Conservation (phyloP, 2,113 vertebrate species). For the Brevimyrus niger region DNA sequence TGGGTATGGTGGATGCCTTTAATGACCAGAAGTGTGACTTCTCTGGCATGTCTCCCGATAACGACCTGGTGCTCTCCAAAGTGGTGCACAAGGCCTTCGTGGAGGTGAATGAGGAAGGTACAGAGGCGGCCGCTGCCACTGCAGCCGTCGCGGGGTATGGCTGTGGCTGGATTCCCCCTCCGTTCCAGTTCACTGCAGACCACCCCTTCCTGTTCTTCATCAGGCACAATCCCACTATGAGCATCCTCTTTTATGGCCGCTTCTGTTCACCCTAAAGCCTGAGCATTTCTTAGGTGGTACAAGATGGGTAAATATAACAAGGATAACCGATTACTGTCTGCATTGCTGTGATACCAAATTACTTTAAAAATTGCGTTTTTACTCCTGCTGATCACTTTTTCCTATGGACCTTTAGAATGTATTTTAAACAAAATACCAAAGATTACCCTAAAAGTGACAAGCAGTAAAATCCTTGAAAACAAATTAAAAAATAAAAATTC, state of each 20-base stretch:
- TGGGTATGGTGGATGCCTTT: conserved; percentile 78
- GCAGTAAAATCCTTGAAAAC: background rate
- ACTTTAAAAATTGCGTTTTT: background rate
- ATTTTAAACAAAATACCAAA: background rate
- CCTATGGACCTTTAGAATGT: background rate
- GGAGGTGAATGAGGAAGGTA: conserved; percentile 83
- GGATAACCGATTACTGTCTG: background rate
- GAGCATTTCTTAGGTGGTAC: background rate
- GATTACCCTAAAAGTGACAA: background rate
- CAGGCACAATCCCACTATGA: conserved; percentile 62
- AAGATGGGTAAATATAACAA: background rate
- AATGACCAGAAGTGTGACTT: conserved; percentile 53
- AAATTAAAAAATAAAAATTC: background rate
- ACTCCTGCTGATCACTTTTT: background rate
- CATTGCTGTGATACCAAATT: background rate
- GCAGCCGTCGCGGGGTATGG: conserved; percentile 25
- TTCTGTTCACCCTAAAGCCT: conserved; percentile 58
- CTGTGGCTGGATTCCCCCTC: no score
- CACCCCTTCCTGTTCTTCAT: conserved; percentile 90
- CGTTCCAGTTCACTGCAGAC: conserved; percentile 69
- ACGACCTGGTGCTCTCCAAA: conserved; percentile 64
- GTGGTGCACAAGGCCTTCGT: conserved; percentile 79
- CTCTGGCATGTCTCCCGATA: conserved; percentile 67
- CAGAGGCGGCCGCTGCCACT: conserved; percentile 71
- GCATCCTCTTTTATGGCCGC: conserved; percentile 70